Evolutionary conservation across 2,888 invertebrate genomes (phyloP), one percentile per base, ranked within the genome.

Genomic region (Arrhopalites spinosus): DNA sequence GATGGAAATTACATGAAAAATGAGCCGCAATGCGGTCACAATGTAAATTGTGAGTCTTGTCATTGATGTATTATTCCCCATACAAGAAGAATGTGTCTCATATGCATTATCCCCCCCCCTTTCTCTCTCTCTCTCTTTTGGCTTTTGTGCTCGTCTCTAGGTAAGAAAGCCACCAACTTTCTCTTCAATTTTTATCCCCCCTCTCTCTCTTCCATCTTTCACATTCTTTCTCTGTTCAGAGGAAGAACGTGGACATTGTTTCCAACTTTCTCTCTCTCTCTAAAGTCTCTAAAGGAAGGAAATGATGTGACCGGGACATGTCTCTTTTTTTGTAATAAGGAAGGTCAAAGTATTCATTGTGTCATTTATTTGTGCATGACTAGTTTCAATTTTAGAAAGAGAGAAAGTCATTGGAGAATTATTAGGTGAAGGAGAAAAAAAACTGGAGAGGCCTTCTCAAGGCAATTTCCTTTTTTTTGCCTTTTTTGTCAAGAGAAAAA

Each of bases 11-110:
- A 50, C n/a, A 50, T 50, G 50, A 50, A 50, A 50, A 50, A 50
- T 50, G 50, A n/a, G 50, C 50, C 50, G 50, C 50, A 50, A 50
- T 50, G 50, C 50, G 50, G 50, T 50, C 50, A 50, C n/a, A 50
- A n/a, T 50, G 50, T 50, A 50, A 50, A 15, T 36, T 3, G 3
- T 2, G 8, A 8, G 17, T 50, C n/a, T 50, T 50, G 50, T 50
- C 50, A 50, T 50, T 50, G 50, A 50, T 50, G 50, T 50, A 50
- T 50, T 50, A 50, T 50, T 50, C n/a, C n/a, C n/a, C 17, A 50
- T n/a, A 50, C 17, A 50, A 50, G 15, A 50, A 36, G 36, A 36
- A 36, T 36, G 36, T 36, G 36, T 36, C 36, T 11, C 36, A 36
- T 36, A 36, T 36, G 36, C 36, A 36, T 50, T 50, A n/a, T 50